Percentiles rank a stretch among this genome's conserved stretches.
These are phyloP conservation scores for Lepeophtheirus salmonis DNA, from an alignment of 1,140 invertebrate genomes.

Conservation along the genomic window DNA sequence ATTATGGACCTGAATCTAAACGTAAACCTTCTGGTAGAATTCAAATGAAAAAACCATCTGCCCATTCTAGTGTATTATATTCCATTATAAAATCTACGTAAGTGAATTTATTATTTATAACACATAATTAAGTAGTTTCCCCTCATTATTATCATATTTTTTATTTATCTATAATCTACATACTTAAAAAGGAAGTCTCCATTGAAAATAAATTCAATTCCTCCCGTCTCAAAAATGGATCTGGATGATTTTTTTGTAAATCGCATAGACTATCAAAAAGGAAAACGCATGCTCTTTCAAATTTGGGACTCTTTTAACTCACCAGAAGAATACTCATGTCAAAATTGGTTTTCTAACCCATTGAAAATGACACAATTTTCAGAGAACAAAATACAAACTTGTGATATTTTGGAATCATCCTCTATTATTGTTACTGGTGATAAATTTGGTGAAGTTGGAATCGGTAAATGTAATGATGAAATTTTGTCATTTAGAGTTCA, in stretches of 20 bases:
- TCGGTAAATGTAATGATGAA: neutral
- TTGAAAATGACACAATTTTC: neutral
- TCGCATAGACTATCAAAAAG: neutral
- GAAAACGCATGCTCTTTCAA: too few relatives aligned
- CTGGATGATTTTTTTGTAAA: neutral
- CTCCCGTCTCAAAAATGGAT: neutral
- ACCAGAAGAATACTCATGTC: too few relatives aligned
- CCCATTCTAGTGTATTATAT: neutral
- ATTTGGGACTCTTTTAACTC: too few relatives aligned
- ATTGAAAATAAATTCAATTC: too few relatives aligned
- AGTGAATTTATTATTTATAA: too few relatives aligned
- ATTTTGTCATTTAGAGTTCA: neutral
- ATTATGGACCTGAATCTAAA: neutral
- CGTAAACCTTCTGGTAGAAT: neutral
- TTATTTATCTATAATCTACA: too few relatives aligned
- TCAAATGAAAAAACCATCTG: neutral
- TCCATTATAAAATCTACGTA: neutral
- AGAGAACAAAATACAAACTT: neutral
- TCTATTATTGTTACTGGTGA: neutral
- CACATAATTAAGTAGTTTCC: too few relatives aligned
- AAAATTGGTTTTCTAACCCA: neutral
- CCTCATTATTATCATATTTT: too few relatives aligned
- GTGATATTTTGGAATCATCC: neutral
- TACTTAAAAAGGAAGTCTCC: too few relatives aligned
- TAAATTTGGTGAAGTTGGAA: neutral